A percentile compares a stretch with the other conserved stretches of the same genome.
phyloP scores from a whole-genome alignment of 2,113 vertebrate genomes.

The Anguilla rostrata region DNA sequence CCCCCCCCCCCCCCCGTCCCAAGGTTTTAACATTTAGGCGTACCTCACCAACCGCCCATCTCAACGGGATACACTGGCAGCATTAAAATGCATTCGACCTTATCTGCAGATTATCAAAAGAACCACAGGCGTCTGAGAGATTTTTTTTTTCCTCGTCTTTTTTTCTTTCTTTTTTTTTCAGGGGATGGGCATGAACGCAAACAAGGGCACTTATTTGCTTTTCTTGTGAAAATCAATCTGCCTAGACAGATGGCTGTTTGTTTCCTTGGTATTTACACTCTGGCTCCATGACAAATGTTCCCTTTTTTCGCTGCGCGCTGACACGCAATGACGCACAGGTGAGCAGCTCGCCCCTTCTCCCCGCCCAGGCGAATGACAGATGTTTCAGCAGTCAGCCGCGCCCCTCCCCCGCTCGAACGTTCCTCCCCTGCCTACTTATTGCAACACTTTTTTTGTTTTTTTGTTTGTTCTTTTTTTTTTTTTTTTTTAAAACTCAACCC shows the following conservation, averaged over 20 bases:
- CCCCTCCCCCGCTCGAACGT: background rate
- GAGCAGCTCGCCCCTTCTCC: slow-evolving; percentile 48
- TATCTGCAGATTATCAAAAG: slow-evolving; percentile 53
- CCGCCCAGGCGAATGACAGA: slow-evolving; percentile 30
- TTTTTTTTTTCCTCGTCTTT: slow-evolving; percentile 43
- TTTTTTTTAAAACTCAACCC: background rate
- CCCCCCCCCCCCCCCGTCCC: background rate
- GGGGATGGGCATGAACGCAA: slow-evolving; percentile 49
- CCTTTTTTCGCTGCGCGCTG: slow-evolving; percentile 35
- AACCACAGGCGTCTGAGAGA: slow-evolving; percentile 51
- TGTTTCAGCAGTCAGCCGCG: slow-evolving; percentile 12
- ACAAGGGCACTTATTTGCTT: slow-evolving; percentile 66
- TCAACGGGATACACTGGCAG: slow-evolving; percentile 36
- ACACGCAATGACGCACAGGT: slow-evolving; percentile 50
- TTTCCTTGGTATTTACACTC: slow-evolving; percentile 62
- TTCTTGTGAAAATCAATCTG: slow-evolving; percentile 67
- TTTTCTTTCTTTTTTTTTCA: background rate
- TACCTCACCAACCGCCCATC: slow-evolving; percentile 31
- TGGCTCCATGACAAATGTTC: slow-evolving; percentile 60
- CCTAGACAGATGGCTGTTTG: slow-evolving; percentile 63
- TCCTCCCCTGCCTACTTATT: background rate
- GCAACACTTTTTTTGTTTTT: background rate
- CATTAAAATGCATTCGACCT: slow-evolving; percentile 30
- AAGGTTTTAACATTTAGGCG: slow-evolving; percentile 36
- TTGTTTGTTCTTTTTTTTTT: background rate